A percentile compares a stretch with the other conserved stretches of the same genome.
These are phyloP conservation scores for Theodoxus fluviatilis DNA, from an alignment of 2,888 invertebrate genomes.

Conservation along the genomic window DNA sequence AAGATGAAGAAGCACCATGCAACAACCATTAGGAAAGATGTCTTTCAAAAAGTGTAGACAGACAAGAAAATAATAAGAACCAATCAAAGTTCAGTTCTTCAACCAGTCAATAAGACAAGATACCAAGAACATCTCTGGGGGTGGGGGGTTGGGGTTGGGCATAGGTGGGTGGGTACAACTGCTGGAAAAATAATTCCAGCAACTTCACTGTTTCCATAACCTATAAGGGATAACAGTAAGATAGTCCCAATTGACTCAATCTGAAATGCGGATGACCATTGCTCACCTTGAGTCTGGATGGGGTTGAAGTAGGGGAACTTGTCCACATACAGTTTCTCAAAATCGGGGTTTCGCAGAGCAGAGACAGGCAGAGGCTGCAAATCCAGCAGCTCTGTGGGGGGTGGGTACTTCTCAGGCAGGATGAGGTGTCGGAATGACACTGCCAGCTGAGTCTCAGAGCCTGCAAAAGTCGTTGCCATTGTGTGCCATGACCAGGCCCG, in stretches of 20 bases:
- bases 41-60: not conserved
- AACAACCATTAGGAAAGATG: not conserved
- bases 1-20: constrained; percentile 31
- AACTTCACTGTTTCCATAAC: no score
- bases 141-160: no score
- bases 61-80: no score
- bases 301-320: constrained; percentile 95
- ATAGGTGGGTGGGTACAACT: no score
- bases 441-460: constrained; percentile 92
- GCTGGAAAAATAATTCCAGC: no score
- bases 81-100: no score
- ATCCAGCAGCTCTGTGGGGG: constrained; percentile 95
- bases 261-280: no score
- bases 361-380: constrained; percentile 92
- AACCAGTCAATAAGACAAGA: no score
- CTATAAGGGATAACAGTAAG: no score
- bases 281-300: constrained; percentile 86
- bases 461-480: constrained; percentile 65
- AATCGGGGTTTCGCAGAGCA: constrained; percentile 85
- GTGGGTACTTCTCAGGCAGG: constrained; percentile 96
- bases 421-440: constrained; percentile 97
- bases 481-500: no score
- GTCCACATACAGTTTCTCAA: constrained; percentile 84
- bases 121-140: no score
- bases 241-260: no score